Base-by-base conservation (phyloP, 2,113 vertebrate genomes). In the Alethe diademata region DNA sequence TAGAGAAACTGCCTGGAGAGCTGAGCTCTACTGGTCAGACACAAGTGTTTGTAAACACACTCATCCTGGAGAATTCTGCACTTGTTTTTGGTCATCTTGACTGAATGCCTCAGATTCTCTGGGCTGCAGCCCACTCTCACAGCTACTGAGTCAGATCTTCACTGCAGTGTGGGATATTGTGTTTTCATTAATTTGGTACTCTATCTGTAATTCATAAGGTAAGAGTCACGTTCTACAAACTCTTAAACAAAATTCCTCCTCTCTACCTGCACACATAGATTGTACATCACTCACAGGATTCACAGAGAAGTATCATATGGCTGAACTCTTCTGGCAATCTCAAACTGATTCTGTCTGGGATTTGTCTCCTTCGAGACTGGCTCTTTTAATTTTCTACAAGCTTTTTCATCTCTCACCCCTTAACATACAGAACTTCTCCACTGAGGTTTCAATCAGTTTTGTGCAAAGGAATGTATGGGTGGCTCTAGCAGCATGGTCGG, bases 361-460 rank as follows among this genome's bases (percentile, higher is more conserved):
- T 94, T 92, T 90, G 19, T 45, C 61, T 88, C 51, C 79, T 78
- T 87, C 81, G 82, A 72, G 43, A 94, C 20, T 7, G 57, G 65
- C 60, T 78, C 92, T 90, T 94, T 56, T 65, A 71, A 88, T 94
- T 88, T 90, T 67, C 88, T 64, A 84, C 40, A 48, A 53, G 72
- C 56, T 94, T 90, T 94, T 92, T 93, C 72, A 86, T 86, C n/a
- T 80, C 50, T 85, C 88, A 80, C 53, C 65, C 79, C 69, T 57
- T 65, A 84, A 40, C 69, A 64, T 11, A 81, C 18, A 88, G 64
- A 73, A 92, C 79, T 83, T 94, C 25, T 69, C 71, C 64, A 24
- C 56, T 28, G 75, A 84, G 88, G 43, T 90, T 95, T 80, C 86
- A 70, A 73, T 79, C 35, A 26, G 64, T 51, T 85, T 43, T 88